Base-by-base conservation (phyloP, 1,140 invertebrate species). In the Eciton burchellii region DNA sequence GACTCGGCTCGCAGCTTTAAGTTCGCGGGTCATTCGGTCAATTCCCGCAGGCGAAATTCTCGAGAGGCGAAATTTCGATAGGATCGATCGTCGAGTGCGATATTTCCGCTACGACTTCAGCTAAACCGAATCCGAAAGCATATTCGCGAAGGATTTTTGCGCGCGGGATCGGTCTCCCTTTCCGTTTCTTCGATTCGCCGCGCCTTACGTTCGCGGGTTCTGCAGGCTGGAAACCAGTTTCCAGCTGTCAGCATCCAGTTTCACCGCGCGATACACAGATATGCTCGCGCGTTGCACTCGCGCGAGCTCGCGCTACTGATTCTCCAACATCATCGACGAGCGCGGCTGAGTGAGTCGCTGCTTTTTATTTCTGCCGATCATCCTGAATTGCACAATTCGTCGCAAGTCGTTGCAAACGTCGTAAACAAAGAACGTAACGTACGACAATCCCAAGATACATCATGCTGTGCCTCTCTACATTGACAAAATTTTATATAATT, bases 211-310 rank as follows among this genome's bases (percentile, higher is more conserved):
- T 76, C 60, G 43, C 41, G 60, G 41, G 68, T 72, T 87, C 76
- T 74, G 83, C 2, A 35, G 2, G 35, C 85, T 12, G 16, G 86
- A 74, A 88, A 88, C 87, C 87, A 88, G 87, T 88, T 88, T 88
- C 47, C 84, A 88, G 74, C 86, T 88, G 87, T 88, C 86, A 85
- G 84, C 70, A 41, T 88, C 86, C 84, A 88, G 87, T 88, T 88
- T 88, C 68, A 71, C 59, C 63, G 73, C 11, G 62, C 73, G 41
- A 76, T 86, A 63, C 35, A 59, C 45, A 21, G 60, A 47, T 65
- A 81, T 43, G 54, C 76, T 45, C 49, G 41, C 16, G 49, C 62
- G 6, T n/a, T n/a, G 3, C 19, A n/a, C 52, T 43, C 19, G 26
- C 21, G 49, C 49, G 47, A 52, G 35, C 35, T 43, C 47, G 14